Conservation (phyloP, 2,797 vertebrate species). For the Pseudochirops corinnae region DNA sequence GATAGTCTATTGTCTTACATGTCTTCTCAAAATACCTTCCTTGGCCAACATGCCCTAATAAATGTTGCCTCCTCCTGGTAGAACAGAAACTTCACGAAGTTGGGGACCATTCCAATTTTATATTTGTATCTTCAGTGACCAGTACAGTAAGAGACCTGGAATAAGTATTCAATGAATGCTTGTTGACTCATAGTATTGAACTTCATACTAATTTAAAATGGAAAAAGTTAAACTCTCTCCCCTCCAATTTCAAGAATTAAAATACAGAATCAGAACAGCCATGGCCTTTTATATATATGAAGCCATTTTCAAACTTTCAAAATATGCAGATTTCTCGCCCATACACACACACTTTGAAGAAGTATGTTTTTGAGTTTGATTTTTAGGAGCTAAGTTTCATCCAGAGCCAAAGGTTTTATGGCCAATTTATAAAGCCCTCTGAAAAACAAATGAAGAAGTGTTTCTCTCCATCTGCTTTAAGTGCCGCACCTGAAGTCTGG, state of each 20-base stretch:
- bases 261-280: constrained; percentile 17
- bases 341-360: constrained; percentile 14
- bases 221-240: not conserved
- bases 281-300: not conserved
- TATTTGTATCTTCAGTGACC: not conserved
- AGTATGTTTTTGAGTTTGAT: constrained; percentile 59
- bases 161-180: not conserved
- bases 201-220: not conserved
- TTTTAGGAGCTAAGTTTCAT: constrained; percentile 53
- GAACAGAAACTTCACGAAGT: not conserved
- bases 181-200: not conserved
- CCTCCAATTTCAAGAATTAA: constrained; percentile 46
- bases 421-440: constrained; percentile 73
- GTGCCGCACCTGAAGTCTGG: constrained; percentile 82
- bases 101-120: not conserved
- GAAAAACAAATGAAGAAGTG: constrained; percentile 75
- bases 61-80: not conserved
- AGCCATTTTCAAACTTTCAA: constrained; percentile 35
- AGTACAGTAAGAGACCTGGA: not conserved
- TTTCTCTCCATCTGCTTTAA: constrained; percentile 81
- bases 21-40: not conserved
- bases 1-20: not conserved
- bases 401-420: constrained; percentile 59
- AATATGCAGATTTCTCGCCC: not conserved
- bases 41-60: not conserved